Evolutionary conservation across 2,888 invertebrate species (phyloP).

Genomic region (Conops quadrifasciatus): DNA sequence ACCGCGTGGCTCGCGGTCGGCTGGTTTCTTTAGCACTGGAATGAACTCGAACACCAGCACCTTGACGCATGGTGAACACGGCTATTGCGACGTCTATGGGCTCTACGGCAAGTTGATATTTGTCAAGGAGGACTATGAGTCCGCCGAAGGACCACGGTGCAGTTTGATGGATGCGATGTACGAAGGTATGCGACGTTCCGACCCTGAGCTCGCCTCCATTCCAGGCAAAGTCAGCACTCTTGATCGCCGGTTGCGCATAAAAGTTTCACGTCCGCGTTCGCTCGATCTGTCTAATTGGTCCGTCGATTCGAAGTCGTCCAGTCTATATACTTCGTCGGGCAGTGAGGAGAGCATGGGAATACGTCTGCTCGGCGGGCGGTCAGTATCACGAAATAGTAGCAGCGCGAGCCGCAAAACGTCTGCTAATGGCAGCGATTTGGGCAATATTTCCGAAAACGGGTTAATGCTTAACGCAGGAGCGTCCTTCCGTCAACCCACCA

Average conservation of each 20-base stretch:
- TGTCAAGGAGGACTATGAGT: slow-evolving; percentile 75
- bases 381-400: slow-evolving; percentile 79
- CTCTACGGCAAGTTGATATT: slow-evolving; percentile 90
- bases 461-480: slow-evolving; percentile 57
- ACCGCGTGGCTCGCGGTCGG: slow-evolving; percentile 72
- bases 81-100: slow-evolving; percentile 86
- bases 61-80: slow-evolving; percentile 71
- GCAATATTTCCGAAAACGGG: slow-evolving; percentile 69
- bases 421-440: slow-evolving; percentile 64
- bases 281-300: slow-evolving; percentile 89
- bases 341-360: slow-evolving; percentile 84
- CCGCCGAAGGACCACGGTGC: slow-evolving; percentile 79
- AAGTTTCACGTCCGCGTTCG: slow-evolving; percentile 82
- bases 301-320: slow-evolving; percentile 84
- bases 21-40: slow-evolving; percentile 58
- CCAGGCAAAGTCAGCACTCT: slow-evolving; percentile 84
- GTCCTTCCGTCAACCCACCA: slow-evolving; percentile 56
- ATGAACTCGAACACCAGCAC: slow-evolving; percentile 68
- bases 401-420: slow-evolving; percentile 75
- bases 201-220: slow-evolving; percentile 85
- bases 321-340: slow-evolving; percentile 84
- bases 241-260: slow-evolving; percentile 82
- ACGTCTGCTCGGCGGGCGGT: slow-evolving; percentile 68
- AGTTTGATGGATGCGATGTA: slow-evolving; percentile 69
- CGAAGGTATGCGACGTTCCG: slow-evolving; percentile 80